Conservation (phyloP, 1,140 invertebrate species). For the Paraescarpia echinospica region DNA sequence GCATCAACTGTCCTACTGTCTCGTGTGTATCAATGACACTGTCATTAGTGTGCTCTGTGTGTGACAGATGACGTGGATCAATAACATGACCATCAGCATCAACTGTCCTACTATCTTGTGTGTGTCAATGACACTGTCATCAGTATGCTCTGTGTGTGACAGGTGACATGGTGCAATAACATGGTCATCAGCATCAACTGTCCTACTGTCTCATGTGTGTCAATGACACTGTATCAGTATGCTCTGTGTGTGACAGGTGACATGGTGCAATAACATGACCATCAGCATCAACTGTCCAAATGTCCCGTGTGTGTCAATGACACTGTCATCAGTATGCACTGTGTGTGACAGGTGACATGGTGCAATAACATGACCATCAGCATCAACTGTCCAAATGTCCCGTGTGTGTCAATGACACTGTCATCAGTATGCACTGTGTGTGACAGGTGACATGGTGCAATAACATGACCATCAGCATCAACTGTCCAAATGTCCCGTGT, state of each 20-base stretch:
- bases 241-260: constrained; percentile 62
- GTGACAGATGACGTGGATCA: constrained; percentile 86
- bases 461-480: constrained; percentile 94
- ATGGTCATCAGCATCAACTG: constrained; percentile 92
- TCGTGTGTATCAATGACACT: no score
- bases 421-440: not conserved
- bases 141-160: not conserved
- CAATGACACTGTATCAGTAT: no score
- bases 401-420: no score
- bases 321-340: no score
- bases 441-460: constrained; percentile 89
- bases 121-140: no score
- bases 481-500: constrained; percentile 55
- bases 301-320: no score
- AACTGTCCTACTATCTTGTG: constrained; percentile 60
- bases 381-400: constrained; percentile 69
- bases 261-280: constrained; percentile 98
- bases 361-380: constrained; percentile 95
- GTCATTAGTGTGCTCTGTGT: not conserved
- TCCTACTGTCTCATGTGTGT: no score
- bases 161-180: constrained; percentile 95
- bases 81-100: constrained; percentile 94
- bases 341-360: constrained; percentile 76
- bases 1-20: constrained; percentile 72
- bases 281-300: constrained; percentile 78